These are phyloP conservation scores for Thaumatotibia leucotreta DNA, from an alignment of 1,140 invertebrate species.

Conservation along the genomic window DNA sequence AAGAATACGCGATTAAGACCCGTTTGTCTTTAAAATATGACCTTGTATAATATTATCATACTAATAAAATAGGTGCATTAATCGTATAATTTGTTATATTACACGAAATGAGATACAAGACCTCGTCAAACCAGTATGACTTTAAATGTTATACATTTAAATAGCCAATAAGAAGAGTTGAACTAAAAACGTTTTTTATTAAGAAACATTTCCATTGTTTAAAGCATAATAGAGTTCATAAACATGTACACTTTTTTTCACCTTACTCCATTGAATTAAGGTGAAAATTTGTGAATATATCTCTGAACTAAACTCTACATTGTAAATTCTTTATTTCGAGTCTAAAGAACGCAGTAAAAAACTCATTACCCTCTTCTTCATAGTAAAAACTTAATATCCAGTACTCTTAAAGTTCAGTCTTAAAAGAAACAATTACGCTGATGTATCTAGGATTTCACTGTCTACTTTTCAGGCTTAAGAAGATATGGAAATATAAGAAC, in stretches of 20 bases:
- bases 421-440: background rate
- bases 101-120: no score
- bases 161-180: background rate
- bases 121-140: no score
- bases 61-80: no score
- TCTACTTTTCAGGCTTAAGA: no score
- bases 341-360: background rate
- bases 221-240: background rate
- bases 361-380: background rate
- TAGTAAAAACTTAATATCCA: conserved; percentile 7
- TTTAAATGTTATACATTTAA: background rate
- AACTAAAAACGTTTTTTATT: background rate
- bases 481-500: no score
- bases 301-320: background rate
- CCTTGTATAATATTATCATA: no score
- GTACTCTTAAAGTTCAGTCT: background rate
- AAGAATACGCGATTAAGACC: no score
- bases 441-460: background rate
- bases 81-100: no score
- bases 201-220: background rate
- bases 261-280: background rate
- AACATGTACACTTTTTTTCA: no score
- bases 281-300: no score
- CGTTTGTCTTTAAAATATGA: no score
- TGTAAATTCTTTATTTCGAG: conserved; percentile 1